A percentile compares a stretch with the other conserved stretches of the same genome.
Conservation (phyloP, 2,888 invertebrate species). For the Carterocephalus palaemon region DNA sequence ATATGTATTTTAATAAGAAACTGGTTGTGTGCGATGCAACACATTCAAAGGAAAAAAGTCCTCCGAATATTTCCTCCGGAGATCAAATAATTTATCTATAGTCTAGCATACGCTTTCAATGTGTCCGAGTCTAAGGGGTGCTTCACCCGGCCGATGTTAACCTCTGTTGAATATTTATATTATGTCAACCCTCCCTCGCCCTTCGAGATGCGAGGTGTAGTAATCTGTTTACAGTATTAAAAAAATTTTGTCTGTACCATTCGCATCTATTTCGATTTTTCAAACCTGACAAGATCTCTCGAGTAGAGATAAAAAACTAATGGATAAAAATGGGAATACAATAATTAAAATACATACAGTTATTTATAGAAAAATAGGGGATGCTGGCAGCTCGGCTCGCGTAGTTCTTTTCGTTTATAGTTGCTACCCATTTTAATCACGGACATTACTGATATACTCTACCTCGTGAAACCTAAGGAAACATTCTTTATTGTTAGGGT, state of each 20-base stretch:
- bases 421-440: too few species aligned
- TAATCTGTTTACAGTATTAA: slow-evolving; percentile 47
- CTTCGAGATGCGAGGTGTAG: slow-evolving; percentile 34
- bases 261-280: slow-evolving; percentile 17
- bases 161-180: slow-evolving; percentile 64
- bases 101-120: neutral
- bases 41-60: too few species aligned
- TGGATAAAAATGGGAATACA: neutral
- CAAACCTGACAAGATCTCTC: neutral
- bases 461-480: too few species aligned
- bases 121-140: slow-evolving; percentile 42
- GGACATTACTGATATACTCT: too few species aligned
- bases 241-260: slow-evolving; percentile 23
- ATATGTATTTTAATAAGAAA: too few species aligned
- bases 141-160: slow-evolving; percentile 47
- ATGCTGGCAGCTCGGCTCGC: too few species aligned
- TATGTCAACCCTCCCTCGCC: slow-evolving; percentile 39
- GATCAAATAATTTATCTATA: too few species aligned
- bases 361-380: too few species aligned
- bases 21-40: too few species aligned
- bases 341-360: neutral
- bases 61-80: too few species aligned
- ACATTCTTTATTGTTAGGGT: too few species aligned
- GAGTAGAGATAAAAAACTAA: neutral
- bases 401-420: too few species aligned